Evolutionary conservation across 1,140 invertebrate species (phyloP).

Genomic region (Leptinotarsa undecemlineata): DNA sequence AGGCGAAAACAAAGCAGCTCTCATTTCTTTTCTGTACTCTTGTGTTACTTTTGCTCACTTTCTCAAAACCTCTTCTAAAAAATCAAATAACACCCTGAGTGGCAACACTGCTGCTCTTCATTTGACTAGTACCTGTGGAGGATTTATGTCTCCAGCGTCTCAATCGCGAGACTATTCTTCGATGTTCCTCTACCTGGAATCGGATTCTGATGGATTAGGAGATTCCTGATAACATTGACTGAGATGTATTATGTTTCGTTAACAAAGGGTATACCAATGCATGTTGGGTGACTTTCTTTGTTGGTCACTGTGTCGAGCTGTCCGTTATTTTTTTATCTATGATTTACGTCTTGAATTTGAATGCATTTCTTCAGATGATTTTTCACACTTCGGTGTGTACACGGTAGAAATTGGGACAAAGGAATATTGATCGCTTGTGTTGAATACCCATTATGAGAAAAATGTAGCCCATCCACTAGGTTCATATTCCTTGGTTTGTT

Average conservation of each 20-base stretch:
- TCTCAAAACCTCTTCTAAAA: too few relatives aligned
- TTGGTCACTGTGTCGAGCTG: not conserved
- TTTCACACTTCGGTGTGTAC: not conserved
- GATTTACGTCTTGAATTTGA: not conserved
- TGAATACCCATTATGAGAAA: too few relatives aligned
- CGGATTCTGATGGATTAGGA: not conserved
- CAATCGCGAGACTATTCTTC: conserved; percentile 25
- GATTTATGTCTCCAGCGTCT: conserved; percentile 37
- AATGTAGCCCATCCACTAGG: too few relatives aligned
- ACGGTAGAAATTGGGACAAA: too few relatives aligned
- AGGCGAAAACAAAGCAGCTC: too few relatives aligned
- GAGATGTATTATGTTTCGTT: conserved; percentile 4
- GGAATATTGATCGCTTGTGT: too few relatives aligned
- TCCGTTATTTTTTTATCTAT: not conserved
- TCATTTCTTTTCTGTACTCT: too few relatives aligned
- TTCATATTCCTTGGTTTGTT: too few relatives aligned
- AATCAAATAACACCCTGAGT: not conserved
- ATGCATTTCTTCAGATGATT: not conserved
- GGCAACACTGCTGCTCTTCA: not conserved
- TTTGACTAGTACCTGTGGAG: conserved; percentile 32
- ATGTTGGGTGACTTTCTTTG: conserved; percentile 1
- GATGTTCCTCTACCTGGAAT: not conserved
- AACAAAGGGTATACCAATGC: not conserved
- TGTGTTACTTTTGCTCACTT: too few relatives aligned
- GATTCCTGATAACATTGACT: not conserved